phyloP scores from a whole-genome alignment of 2,888 invertebrate genomes.

The Drosophila subquinaria region DNA sequence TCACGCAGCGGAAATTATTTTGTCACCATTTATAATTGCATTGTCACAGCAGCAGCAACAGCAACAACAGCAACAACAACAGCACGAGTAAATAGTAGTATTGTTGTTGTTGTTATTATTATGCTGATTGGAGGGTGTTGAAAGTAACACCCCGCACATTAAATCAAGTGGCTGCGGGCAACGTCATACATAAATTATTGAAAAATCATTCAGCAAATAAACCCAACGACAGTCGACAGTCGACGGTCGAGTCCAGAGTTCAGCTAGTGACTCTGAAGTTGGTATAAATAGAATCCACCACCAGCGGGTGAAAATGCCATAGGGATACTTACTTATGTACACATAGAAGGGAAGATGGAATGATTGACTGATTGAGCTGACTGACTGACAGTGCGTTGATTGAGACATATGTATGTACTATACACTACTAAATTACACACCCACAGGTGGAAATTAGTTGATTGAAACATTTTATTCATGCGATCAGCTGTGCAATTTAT shows the following conservation, averaged over 20 bases:
- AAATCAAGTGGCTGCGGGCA: slow-evolving; percentile 75
- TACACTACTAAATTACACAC: not conserved
- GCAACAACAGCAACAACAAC: slow-evolving; percentile 33
- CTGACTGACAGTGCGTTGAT: slow-evolving; percentile 62
- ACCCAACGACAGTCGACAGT: slow-evolving; percentile 44
- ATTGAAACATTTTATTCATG: not conserved
- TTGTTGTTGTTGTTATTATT: slow-evolving; percentile 49
- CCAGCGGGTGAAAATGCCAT: slow-evolving; percentile 1
- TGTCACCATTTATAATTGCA: slow-evolving; percentile 85
- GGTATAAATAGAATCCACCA: slow-evolving; percentile 23
- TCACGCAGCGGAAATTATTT: slow-evolving; percentile 84
- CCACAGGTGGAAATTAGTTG: not conserved
- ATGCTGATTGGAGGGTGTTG: slow-evolving; percentile 78
- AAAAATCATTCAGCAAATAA: slow-evolving; percentile 82
- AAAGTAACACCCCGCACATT: slow-evolving; percentile 82
- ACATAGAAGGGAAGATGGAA: not conserved
- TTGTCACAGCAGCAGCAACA: slow-evolving; percentile 81
- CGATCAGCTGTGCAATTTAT: too few species aligned
- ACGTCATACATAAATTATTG: slow-evolving; percentile 80
- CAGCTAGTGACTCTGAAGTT: slow-evolving; percentile 1
- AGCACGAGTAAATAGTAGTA: slow-evolving; percentile 33
- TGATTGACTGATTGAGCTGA: slow-evolving; percentile 36
- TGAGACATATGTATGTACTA: not conserved
- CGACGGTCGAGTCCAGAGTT: slow-evolving; percentile 5
- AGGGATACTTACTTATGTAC: not conserved